A percentile compares a stretch with the other conserved stretches of the same genome.
These are phyloP conservation scores for Aricia artaxerxes DNA, from an alignment of 2,888 invertebrate species.

Conservation along the genomic window DNA sequence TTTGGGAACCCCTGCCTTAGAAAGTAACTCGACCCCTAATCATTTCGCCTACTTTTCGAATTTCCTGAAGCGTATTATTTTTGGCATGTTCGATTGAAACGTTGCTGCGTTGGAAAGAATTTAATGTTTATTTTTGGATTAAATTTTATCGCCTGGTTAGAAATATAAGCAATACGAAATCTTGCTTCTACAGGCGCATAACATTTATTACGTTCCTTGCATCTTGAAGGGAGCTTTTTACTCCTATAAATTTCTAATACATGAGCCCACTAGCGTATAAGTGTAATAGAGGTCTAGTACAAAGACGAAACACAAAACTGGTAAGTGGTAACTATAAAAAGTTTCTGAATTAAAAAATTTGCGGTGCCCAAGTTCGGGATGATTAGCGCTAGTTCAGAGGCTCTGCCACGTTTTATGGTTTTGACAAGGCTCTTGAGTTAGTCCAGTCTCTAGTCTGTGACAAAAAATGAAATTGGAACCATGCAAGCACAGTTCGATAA, in stretches of 20 bases:
- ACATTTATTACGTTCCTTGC: background rate
- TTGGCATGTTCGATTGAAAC: background rate
- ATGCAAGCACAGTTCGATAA: no score
- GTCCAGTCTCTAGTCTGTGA: no score
- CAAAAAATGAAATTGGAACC: no score
- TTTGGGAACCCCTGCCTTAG: background rate
- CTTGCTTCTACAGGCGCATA: background rate
- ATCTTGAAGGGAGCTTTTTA: background rate
- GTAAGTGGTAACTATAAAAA: no score
- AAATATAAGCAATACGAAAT: background rate
- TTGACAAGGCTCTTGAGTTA: no score
- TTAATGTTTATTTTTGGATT: background rate
- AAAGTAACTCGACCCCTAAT: background rate
- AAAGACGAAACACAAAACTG: no score
- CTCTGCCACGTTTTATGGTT: no score
- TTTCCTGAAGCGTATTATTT: slow-evolving; percentile 6
- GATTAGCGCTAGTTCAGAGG: no score
- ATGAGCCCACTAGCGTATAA: no score
- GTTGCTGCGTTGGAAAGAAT: background rate
- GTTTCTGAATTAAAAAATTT: no score
- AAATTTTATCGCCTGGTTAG: background rate
- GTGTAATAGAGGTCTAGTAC: no score
- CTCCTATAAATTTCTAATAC: background rate
- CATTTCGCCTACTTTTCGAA: background rate
- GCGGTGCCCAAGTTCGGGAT: no score